Percentiles rank a stretch among this genome's conserved stretches.
These are phyloP conservation scores for Phacellophora camtschatica DNA, from an alignment of 30 jellyfish, hydroid and myxozoan genomes.

Conservation along the genomic window DNA sequence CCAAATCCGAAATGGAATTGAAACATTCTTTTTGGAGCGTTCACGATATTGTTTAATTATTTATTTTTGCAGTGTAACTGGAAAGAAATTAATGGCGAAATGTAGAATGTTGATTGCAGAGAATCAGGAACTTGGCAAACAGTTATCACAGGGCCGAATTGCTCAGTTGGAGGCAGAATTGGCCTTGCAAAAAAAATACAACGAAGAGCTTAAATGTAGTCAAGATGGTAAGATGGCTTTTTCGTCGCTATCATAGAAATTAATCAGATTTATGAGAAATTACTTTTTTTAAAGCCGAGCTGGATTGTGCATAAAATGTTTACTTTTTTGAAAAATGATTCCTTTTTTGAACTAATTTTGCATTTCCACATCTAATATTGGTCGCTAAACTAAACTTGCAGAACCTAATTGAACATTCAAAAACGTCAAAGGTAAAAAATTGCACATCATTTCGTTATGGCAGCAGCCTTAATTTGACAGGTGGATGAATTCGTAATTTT, in stretches of 20 bases:
- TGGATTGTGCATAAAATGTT: no score
- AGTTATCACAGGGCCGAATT: constrained; percentile 93
- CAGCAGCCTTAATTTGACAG: no score
- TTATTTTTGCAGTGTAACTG: constrained; percentile 80
- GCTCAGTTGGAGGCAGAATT: constrained; percentile 97
- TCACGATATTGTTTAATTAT: not conserved
- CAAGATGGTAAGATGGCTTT: constrained; percentile 94
- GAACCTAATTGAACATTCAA: no score
- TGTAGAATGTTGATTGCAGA: constrained; percentile 97
- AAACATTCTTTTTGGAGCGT: not conserved
- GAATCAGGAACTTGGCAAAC: constrained; percentile 97
- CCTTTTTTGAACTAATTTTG: no score
- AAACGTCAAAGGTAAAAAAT: no score
- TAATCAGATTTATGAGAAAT: not conserved
- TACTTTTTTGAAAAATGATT: no score
- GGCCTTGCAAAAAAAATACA: constrained; percentile 91
- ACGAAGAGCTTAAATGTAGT: constrained; percentile 93
- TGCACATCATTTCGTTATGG: no score
- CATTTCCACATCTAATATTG: no score
- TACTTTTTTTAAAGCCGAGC: no score
- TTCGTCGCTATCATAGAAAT: no score
- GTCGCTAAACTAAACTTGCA: no score
- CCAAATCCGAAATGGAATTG: not conserved
- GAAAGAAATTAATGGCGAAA: constrained; percentile 96
- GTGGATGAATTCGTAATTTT: no score